Percentiles rank a stretch among this genome's conserved stretches.
These are phyloP conservation scores for Formicarius rufipectus DNA, from an alignment of 2,113 vertebrate genomes.

Conservation along the genomic window DNA sequence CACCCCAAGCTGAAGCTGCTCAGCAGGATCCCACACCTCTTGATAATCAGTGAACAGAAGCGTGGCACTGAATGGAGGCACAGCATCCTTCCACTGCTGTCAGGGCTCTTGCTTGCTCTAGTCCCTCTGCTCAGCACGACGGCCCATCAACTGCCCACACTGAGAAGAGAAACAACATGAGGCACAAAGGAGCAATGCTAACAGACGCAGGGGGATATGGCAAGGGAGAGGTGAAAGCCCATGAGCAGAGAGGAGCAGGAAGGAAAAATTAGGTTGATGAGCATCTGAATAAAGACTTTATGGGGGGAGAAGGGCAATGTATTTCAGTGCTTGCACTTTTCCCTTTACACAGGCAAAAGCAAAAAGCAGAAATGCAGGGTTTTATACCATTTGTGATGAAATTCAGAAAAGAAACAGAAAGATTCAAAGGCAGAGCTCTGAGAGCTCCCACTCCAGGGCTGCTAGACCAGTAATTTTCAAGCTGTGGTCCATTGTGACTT, in stretches of 20 bases:
- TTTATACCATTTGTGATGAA: neutral
- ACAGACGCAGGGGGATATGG: neutral
- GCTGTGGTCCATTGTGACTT: constrained; percentile 58
- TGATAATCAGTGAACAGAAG: neutral
- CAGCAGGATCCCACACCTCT: neutral
- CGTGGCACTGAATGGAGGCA: neutral
- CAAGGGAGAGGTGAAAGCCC: neutral
- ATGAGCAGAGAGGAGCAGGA: neutral
- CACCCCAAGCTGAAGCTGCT: constrained; percentile 6
- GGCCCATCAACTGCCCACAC: neutral
- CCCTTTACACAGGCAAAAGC: neutral
- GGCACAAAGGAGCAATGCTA: neutral
- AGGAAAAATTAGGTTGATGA: neutral
- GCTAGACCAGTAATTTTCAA: constrained; percentile 55
- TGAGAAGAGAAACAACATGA: neutral
- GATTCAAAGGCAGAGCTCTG: constrained; percentile 18
- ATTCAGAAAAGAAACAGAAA: constrained; percentile 33
- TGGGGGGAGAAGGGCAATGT: neutral
- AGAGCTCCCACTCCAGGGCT: neutral
- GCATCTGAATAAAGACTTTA: neutral
- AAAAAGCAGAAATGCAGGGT: neutral
- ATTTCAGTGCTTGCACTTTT: neutral
- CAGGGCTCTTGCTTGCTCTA: neutral
- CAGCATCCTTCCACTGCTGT: neutral
- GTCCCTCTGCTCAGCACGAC: neutral